Evolutionary conservation across 2,113 vertebrate genomes (phyloP), one percentile per base, ranked within the genome.

Genomic region (Phaethon lepturus): DNA sequence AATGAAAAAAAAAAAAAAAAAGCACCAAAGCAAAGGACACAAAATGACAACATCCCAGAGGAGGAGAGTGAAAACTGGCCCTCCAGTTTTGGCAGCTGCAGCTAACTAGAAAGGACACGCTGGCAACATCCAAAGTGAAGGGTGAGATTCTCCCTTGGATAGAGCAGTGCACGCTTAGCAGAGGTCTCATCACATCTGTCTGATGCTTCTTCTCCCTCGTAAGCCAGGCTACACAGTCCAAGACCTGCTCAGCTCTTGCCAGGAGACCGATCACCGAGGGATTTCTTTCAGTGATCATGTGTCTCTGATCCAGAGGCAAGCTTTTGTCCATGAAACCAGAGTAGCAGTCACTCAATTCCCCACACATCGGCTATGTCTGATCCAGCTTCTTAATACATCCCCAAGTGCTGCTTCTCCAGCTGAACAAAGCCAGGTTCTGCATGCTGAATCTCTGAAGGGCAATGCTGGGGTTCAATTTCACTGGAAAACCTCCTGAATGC

Each of bases 281-380:
- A 81, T 35, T 71, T 50, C 42, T 59, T 87, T 19, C 52, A 10
- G 40, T 33, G 58, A 59, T 49, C 42, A 40, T 5, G 10, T 1
- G 0, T 28, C 35, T 77, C 58, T 76, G 26, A 55, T 59, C 26
- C 64, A 71, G 40, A 59, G 15, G 26, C 23, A 71, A 63, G 52
- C 52, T 52, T 55, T 72, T 56, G 28, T 62, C 71, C 47, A 7
- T 44, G 28, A 72, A 75, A 67, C 40, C 56, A 53, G 29, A 49
- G 49, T 4, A 75, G 24, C 12, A 42, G 31, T 58, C 1, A 1
- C 69, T 63, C 25, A 67, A 29, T 47, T 81, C 35, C 74, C 53
- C 52, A 50, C 0, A 0, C 26, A 33, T 28, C 0, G 1, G 35
- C 42, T 42, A 17, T 29, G 44, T 58, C 49, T 1, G 0, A 67